A percentile compares a stretch with the other conserved stretches of the same genome.
Conservation (phyloP, 2,113 vertebrate genomes). For the Mus pahari region DNA sequence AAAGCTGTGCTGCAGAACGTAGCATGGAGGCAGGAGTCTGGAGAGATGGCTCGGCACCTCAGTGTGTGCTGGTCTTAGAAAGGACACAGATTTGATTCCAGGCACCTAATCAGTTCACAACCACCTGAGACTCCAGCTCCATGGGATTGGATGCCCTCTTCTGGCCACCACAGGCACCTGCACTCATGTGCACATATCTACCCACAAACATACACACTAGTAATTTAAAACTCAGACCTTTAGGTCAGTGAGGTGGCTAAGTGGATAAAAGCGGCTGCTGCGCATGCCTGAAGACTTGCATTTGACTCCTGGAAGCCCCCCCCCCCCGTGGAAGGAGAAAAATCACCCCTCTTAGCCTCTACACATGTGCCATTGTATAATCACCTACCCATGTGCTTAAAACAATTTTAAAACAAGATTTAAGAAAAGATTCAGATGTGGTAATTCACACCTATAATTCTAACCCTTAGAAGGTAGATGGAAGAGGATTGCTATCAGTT, state of each 20-base stretch:
- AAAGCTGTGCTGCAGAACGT: background rate
- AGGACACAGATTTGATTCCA: background rate
- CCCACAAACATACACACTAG: background rate
- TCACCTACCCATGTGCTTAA: background rate
- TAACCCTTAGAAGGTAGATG: background rate
- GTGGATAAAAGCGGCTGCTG: background rate
- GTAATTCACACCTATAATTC: background rate
- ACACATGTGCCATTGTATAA: background rate
- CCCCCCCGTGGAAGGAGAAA: background rate
- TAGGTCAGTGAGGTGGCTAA: background rate
- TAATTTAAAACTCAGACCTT: background rate
- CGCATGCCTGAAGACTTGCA: background rate
- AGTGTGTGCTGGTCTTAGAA: too few relatives aligned
- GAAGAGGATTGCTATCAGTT: background rate
- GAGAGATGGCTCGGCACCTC: background rate
- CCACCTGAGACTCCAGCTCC: background rate
- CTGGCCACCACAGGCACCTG: background rate
- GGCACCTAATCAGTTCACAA: background rate
- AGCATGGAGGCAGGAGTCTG: background rate
- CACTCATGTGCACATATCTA: background rate
- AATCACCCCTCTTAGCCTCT: background rate
- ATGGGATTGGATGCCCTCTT: background rate
- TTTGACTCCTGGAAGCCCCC: background rate
- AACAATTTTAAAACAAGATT: background rate
- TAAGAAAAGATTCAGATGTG: background rate